Evolutionary conservation across 2,113 vertebrate species (phyloP).

Genomic region (Zosterops pallidus): DNA sequence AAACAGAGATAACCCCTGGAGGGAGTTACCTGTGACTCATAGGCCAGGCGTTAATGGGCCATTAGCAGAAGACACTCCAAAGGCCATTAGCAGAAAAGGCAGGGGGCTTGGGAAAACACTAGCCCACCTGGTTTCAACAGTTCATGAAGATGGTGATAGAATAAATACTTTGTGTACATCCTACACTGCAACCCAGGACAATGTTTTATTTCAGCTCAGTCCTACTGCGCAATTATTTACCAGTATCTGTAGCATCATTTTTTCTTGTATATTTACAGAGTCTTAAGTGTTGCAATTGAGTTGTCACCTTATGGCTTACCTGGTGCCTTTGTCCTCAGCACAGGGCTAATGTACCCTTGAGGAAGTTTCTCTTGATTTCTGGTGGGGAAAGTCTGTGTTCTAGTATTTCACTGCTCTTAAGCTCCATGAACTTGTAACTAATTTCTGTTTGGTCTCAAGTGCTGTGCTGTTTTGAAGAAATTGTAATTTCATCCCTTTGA

Average conservation of each 20-base stretch:
- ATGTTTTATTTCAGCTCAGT: constrained; percentile 18
- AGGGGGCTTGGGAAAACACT: too few species aligned
- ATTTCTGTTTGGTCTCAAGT: background rate
- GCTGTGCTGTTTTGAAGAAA: background rate
- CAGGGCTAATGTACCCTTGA: background rate
- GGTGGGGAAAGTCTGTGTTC: background rate
- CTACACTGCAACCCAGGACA: too few species aligned
- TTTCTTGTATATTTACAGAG: constrained; percentile 5
- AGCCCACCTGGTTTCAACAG: too few species aligned
- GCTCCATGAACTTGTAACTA: background rate
- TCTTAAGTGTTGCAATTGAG: background rate
- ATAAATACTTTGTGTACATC: too few species aligned
- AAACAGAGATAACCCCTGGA: too few species aligned
- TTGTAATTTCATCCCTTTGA: background rate
- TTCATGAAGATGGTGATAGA: too few species aligned
- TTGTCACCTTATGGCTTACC: background rate
- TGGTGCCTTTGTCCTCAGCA: background rate
- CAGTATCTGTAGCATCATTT: background rate
- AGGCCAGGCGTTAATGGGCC: too few species aligned
- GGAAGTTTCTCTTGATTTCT: background rate
- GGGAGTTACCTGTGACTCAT: too few species aligned
- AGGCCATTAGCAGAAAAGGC: too few species aligned
- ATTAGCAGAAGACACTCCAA: too few species aligned
- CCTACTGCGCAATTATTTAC: background rate
- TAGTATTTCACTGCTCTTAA: background rate